Evolutionary conservation across 2,888 invertebrate species (phyloP), one percentile per base, ranked within the genome.

Genomic region (Ennomos quercinarius): DNA sequence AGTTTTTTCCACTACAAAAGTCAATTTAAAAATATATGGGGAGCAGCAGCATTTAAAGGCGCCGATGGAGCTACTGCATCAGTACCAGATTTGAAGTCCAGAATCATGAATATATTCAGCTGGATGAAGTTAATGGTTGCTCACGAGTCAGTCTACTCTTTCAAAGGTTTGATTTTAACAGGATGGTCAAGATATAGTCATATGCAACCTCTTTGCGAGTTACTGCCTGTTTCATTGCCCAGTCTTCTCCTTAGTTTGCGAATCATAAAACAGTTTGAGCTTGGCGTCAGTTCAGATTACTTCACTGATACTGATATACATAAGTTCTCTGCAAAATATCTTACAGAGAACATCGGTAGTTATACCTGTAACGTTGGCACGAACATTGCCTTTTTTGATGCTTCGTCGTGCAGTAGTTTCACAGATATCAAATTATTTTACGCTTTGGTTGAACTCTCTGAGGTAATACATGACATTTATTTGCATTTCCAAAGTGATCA

Each of bases 1-100:
- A 71, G 73, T 42, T 59, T 89, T 10, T 68, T 74, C 5, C 75
- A 77, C 36, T 84, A 88, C 47, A 81, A 83, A 39, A 74, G 68
- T 34, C 75, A 72, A 9, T 98, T 97, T 82, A 86, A 93, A 1
- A 93, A 93, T 39, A 87, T 97, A 17, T 97, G 97, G 97, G 93
- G 96, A 43, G 97, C 97, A 0, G 95, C 96, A 60, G 97, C 98
- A 0, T 98, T 95, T 76, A 98, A 98, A 91, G 98, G 97, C 0
- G 95, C 95, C 0, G 95, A 95, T 45, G 94, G 94, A 0, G 77
- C 78, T 0, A 83, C 83, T 5, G 87, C 93, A 55, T 90, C 91
- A 13, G 77, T 94, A 0, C 94, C 95, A 0, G 87, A 94, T 60
- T 83, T 95, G 2, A 86, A 84, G 2, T 92, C 94, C 51, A 96